Conservation (phyloP, 2,797 vertebrate species). For the Triplophysa bombifrons region DNA sequence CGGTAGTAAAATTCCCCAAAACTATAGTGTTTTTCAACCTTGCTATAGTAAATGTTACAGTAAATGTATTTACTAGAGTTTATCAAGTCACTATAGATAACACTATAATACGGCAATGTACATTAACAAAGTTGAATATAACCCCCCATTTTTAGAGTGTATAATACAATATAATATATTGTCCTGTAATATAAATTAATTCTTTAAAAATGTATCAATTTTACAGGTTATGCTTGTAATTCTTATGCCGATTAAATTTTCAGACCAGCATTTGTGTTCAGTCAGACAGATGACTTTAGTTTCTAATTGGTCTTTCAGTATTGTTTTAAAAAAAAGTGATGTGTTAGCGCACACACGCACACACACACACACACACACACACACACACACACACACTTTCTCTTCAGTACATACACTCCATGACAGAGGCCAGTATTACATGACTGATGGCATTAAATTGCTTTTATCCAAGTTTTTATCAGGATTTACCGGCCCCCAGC, state of each 20-base stretch:
- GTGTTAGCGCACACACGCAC: constrained; percentile 18
- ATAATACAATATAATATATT: too few relatives aligned
- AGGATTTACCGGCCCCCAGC: constrained; percentile 79
- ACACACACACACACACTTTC: constrained; percentile 26
- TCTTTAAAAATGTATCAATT: background rate
- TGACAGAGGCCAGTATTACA: constrained; percentile 70
- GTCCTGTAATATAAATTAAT: too few relatives aligned
- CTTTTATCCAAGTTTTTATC: constrained; percentile 83
- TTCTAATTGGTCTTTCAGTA: background rate
- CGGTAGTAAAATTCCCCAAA: too few relatives aligned
- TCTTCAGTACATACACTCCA: constrained; percentile 66
- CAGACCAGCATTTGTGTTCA: background rate
- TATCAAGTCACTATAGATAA: too few relatives aligned
- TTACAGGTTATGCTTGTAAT: background rate
- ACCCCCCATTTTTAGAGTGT: too few relatives aligned
- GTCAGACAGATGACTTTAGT: background rate
- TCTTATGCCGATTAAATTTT: background rate
- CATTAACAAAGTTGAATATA: too few relatives aligned
- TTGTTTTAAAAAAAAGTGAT: constrained; percentile 15
- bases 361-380: constrained; percentile 14
- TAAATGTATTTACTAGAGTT: too few relatives aligned
- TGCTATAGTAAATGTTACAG: too few relatives aligned
- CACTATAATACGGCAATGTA: too few relatives aligned
- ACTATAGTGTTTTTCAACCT: too few relatives aligned
- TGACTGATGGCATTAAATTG: constrained; percentile 86